Conservation (phyloP, 2,797 vertebrate species). For the Anguilla megastoma region DNA sequence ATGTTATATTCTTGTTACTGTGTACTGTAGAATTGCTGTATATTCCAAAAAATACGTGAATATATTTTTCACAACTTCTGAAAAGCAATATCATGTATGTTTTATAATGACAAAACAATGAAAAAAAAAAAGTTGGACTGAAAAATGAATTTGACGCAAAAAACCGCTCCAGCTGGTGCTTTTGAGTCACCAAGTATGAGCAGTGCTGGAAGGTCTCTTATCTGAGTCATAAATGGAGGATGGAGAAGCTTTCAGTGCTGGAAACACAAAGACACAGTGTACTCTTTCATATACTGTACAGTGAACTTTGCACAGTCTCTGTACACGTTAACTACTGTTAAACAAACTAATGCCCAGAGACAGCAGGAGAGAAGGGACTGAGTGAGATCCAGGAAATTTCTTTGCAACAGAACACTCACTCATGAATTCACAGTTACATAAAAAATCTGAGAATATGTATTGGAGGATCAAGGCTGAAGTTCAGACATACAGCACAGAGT, state of each 20-base stretch:
- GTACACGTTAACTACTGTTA: constrained; percentile 37
- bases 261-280: constrained; percentile 37
- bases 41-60: not conserved
- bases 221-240: constrained; percentile 40
- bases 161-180: constrained; percentile 37
- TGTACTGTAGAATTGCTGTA: not conserved
- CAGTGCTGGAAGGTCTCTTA: constrained; percentile 38
- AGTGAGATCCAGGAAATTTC: constrained; percentile 15
- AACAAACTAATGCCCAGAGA: constrained; percentile 34
- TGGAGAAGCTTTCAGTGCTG: constrained; percentile 14
- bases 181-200: constrained; percentile 45
- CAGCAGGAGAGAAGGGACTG: constrained; percentile 18
- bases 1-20: no score
- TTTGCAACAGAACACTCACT: not conserved
- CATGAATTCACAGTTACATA: not conserved
- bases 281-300: not conserved
- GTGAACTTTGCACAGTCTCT: constrained; percentile 50
- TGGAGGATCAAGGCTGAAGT: not conserved
- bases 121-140: not conserved
- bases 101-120: not conserved
- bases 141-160: constrained; percentile 35
- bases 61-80: not conserved
- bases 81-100: not conserved
- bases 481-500: not conserved
- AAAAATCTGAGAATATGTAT: not conserved